A percentile compares a stretch with the other conserved stretches of the same genome.
Conservation (phyloP, 2,888 invertebrate genomes). For the Eulithis prunata region DNA sequence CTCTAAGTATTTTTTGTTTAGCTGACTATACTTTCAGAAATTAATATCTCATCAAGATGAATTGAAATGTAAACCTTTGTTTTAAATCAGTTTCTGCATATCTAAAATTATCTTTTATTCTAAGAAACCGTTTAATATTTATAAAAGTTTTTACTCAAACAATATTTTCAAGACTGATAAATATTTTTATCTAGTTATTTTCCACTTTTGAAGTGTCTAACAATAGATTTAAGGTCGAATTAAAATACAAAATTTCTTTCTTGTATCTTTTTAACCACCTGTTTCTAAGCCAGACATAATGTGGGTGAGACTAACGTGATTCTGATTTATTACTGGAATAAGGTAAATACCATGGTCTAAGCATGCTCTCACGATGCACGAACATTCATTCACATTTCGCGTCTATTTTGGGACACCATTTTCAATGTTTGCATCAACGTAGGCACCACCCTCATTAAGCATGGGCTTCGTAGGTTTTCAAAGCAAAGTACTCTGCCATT, state of each 20-base stretch:
- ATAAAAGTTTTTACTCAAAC: background rate
- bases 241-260: constrained; percentile 12
- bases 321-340: constrained; percentile 43
- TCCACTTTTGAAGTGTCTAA: constrained; percentile 5
- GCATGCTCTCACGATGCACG: constrained; percentile 52
- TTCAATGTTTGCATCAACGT: constrained; percentile 38
- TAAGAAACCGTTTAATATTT: background rate
- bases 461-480: constrained; percentile 28
- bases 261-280: constrained; percentile 24
- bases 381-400: constrained; percentile 42
- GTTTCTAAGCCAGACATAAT: constrained; percentile 10
- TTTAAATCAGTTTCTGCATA: background rate
- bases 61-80: background rate
- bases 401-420: constrained; percentile 42
- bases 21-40: background rate
- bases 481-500: constrained; percentile 24
- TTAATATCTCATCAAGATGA: background rate
- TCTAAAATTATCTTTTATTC: background rate
- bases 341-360: constrained; percentile 53
- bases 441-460: constrained; percentile 28
- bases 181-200: background rate
- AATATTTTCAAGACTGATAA: background rate
- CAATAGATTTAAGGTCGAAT: constrained; percentile 14
- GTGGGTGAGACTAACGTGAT: constrained; percentile 40
- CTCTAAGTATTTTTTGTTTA: too few relatives aligned